A percentile compares a stretch with the other conserved stretches of the same genome.
Conservation (phyloP, 2,113 vertebrate genomes). For the Leptocoma aspasia region DNA sequence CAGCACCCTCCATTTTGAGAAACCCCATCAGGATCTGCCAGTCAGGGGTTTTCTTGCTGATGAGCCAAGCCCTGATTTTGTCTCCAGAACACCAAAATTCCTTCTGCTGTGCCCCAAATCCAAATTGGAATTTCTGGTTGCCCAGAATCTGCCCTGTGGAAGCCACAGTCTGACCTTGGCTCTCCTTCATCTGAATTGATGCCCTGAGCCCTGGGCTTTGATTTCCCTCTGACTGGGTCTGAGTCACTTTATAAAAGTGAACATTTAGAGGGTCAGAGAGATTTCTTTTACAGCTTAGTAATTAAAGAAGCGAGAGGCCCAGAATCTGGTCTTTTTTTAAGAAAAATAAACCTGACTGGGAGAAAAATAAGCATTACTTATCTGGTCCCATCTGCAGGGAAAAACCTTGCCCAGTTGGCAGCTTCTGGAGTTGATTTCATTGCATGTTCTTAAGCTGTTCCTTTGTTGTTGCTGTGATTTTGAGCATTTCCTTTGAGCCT, state of each 20-base stretch:
- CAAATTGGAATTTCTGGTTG: not conserved
- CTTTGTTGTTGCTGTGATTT: not conserved
- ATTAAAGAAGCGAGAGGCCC: not conserved
- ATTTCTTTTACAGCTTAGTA: not conserved
- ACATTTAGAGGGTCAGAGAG: not conserved
- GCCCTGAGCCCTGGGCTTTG: not conserved
- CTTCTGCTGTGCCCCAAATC: not conserved
- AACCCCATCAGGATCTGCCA: not conserved
- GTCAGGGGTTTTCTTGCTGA: not conserved
- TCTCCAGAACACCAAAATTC: not conserved
- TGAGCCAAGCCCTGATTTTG: not conserved
- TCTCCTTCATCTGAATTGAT: not conserved
- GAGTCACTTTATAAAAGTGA: not conserved
- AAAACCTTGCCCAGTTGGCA: not conserved
- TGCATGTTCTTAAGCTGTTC: not conserved
- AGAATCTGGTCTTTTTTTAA: not conserved
- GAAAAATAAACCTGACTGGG: not conserved
- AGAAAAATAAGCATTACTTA: not conserved
- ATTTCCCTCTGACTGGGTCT: not conserved
- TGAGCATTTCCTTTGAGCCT: slow-evolving; percentile 38
- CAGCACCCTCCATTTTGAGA: not conserved
- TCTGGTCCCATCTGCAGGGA: not conserved
- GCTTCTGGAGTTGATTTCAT: not conserved
- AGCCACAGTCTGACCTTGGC: not conserved
- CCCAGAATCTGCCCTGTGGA: not conserved